These are phyloP conservation scores for Lepas anatifera DNA, from an alignment of 2,888 invertebrate genomes.

Conservation along the genomic window DNA sequence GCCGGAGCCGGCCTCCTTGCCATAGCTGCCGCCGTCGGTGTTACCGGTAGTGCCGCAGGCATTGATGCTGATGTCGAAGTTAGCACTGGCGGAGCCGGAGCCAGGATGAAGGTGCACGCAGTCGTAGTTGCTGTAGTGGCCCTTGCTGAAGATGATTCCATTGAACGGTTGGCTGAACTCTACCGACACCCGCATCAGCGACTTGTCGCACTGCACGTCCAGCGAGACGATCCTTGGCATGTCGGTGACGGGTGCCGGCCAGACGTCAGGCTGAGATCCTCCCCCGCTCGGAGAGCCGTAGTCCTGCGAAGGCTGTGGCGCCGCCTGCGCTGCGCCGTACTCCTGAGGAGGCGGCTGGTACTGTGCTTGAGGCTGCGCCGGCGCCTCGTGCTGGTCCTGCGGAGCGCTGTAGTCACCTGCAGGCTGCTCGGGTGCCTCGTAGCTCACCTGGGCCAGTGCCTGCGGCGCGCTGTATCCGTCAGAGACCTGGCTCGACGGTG, in stretches of 20 bases:
- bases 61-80: constrained; percentile 82
- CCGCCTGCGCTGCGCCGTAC: constrained; percentile 1
- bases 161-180: constrained; percentile 89
- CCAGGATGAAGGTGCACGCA: constrained; percentile 85
- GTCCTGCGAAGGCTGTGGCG: constrained; percentile 9
- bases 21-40: constrained; percentile 76
- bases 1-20: constrained; percentile 72
- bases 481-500: neutral
- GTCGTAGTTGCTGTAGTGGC: constrained; percentile 82
- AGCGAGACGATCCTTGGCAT: constrained; percentile 90
- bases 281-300: constrained; percentile 1
- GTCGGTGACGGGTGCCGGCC: constrained; percentile 73
- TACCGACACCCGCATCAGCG: constrained; percentile 84
- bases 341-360: constrained; percentile 9
- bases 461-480: constrained; percentile 13
- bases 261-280: constrained; percentile 46
- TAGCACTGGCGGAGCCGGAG: constrained; percentile 68
- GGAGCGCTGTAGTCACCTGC: no score
- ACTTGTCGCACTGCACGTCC: constrained; percentile 89
- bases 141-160: constrained; percentile 90
- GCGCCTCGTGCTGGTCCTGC: constrained; percentile 9
- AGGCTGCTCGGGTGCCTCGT: constrained; percentile 17
- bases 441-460: constrained; percentile 15
- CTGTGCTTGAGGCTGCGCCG: neutral
- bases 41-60: constrained; percentile 86